A percentile compares a stretch with the other conserved stretches of the same genome.
Conservation (phyloP, 2,888 invertebrate species). For the Stenotaenia linearis region DNA sequence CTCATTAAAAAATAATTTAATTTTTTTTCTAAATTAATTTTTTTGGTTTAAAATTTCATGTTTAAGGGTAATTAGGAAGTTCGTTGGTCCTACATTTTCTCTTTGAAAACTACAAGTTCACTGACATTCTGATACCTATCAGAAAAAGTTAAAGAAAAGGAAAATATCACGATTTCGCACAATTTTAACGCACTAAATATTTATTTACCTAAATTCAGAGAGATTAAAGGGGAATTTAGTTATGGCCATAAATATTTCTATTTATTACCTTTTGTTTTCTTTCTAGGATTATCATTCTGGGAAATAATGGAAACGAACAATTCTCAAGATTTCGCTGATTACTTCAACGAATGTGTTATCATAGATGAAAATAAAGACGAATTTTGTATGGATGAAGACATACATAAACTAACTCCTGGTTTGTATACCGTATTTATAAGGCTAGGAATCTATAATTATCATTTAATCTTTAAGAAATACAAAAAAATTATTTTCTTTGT, state of each 20-base stretch:
- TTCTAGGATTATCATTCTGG: too few relatives aligned
- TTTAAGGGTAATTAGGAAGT: background rate
- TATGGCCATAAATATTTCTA: background rate
- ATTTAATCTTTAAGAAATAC: too few relatives aligned
- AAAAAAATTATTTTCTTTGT: too few relatives aligned
- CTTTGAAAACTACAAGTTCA: background rate
- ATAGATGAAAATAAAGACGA: conserved; percentile 43
- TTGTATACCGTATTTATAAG: too few relatives aligned
- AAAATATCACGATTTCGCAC: too few relatives aligned
- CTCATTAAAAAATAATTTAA: background rate
- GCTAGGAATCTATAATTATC: too few relatives aligned
- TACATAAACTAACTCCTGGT: background rate
- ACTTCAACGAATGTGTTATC: conserved; percentile 63
- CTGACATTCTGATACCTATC: background rate
- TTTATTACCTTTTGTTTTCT: background rate
- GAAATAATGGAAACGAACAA: conserved; percentile 43
- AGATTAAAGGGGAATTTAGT: background rate
- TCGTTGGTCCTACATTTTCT: background rate
- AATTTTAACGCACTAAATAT: too few relatives aligned
- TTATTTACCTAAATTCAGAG: background rate
- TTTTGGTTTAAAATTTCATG: background rate
- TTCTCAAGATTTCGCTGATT: conserved; percentile 55
- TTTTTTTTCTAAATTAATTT: background rate
- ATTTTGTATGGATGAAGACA: conserved; percentile 29
- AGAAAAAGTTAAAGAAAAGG: background rate